Evolutionary conservation across 2,797 vertebrate species (phyloP).

Genomic region (Sebastes iracundus): DNA sequence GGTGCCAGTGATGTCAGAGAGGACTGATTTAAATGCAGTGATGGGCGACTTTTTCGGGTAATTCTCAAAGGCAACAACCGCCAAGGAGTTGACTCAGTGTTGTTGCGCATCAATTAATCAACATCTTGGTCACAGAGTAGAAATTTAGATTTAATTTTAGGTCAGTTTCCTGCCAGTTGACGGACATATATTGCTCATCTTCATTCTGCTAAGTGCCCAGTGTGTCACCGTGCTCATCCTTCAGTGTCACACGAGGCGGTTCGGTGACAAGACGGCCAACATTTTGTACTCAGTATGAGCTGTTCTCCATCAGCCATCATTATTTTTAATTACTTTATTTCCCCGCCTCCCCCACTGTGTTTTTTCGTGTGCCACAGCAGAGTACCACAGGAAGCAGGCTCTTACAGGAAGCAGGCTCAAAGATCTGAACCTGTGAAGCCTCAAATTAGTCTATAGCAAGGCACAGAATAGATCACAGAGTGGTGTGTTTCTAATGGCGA

Average conservation of each 20-base stretch:
- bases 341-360: constrained; percentile 19
- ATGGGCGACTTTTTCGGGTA: neutral
- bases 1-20: constrained; percentile 17
- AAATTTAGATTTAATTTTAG: constrained; percentile 12
- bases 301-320: constrained; percentile 54
- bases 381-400: constrained; percentile 31
- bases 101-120: constrained; percentile 31
- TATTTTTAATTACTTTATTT: constrained; percentile 64
- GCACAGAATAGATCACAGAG: constrained; percentile 29
- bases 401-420: constrained; percentile 32
- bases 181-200: constrained; percentile 22
- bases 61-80: constrained; percentile 6
- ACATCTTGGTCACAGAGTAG: neutral
- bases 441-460: constrained; percentile 49
- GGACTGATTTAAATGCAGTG: constrained; percentile 24
- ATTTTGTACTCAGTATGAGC: constrained; percentile 18
- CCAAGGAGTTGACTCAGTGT: constrained; percentile 6
- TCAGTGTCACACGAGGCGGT: neutral
- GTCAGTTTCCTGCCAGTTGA: neutral
- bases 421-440: constrained; percentile 54
- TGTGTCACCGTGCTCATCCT: constrained; percentile 10
- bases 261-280: constrained; percentile 13
- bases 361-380: constrained; percentile 31
- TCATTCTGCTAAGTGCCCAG: constrained; percentile 1
- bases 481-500: neutral